Percentiles rank a stretch among this genome's conserved stretches.
Conservation (phyloP, 2,113 vertebrate genomes). For the Picathartes gymnocephalus region DNA sequence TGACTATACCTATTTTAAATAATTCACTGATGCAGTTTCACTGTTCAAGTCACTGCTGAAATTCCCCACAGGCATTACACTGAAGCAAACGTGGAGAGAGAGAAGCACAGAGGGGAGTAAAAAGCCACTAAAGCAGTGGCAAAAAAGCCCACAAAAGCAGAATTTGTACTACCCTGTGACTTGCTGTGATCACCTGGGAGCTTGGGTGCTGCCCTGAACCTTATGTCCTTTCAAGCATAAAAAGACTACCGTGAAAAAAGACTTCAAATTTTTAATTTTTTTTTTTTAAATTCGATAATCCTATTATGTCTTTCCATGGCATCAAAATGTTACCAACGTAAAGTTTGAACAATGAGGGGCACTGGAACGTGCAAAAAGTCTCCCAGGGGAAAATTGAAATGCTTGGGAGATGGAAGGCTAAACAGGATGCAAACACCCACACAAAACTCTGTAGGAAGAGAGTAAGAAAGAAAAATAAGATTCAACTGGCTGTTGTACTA, state of each 20-base stretch:
- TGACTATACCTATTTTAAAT: conserved; percentile 21
- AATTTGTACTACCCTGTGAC: not conserved
- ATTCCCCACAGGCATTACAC: not conserved
- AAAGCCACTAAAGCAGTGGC: not conserved
- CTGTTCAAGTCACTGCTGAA: not conserved
- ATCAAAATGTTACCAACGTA: not conserved
- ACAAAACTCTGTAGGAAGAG: not conserved
- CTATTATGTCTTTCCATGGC: not conserved
- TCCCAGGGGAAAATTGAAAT: not conserved
- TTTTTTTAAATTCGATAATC: not conserved
- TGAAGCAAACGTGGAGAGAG: not conserved
- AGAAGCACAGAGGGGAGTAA: not conserved
- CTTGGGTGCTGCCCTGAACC: not conserved
- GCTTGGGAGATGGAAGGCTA: not conserved
- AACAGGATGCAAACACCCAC: not conserved
- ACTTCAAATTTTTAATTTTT: not conserved
- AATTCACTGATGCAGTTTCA: conserved; percentile 19
- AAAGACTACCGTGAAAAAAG: not conserved
- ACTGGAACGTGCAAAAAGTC: not conserved
- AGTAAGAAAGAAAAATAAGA: not conserved
- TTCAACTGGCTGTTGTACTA: not conserved
- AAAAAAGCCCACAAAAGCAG: not conserved
- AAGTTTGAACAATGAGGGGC: not conserved
- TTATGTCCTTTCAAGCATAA: not conserved
- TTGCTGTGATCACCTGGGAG: not conserved